Conservation (phyloP, 2,888 invertebrate species). For the Muschampia plurimacula region DNA sequence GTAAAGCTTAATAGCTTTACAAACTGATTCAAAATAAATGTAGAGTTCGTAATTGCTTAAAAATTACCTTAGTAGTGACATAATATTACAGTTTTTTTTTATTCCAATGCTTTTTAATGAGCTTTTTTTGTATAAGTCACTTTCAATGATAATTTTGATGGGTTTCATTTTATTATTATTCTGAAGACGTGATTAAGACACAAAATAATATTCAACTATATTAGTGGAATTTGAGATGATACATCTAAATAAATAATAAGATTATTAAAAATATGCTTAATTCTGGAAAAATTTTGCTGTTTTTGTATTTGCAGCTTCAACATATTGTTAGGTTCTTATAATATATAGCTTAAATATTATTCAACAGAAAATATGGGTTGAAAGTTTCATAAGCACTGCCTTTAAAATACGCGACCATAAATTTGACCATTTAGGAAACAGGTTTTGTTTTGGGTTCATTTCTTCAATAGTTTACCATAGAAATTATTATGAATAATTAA, state of each 20-base stretch:
- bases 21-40: background rate
- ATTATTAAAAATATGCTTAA: too few relatives aligned
- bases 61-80: background rate
- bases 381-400: conserved; percentile 26
- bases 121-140: too few relatives aligned
- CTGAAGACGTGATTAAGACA: too few relatives aligned
- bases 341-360: background rate
- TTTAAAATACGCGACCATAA: conserved; percentile 11
- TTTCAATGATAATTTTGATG: too few relatives aligned
- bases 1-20: too few relatives aligned
- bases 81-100: too few relatives aligned
- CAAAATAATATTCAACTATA: too few relatives aligned
- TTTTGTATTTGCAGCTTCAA: background rate
- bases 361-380: conserved; percentile 13
- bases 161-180: too few relatives aligned
- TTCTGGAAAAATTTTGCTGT: too few relatives aligned
- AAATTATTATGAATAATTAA: conserved; percentile 28
- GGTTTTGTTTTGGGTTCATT: conserved; percentile 23
- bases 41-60: background rate
- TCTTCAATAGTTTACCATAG: conserved; percentile 20
- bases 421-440: conserved; percentile 26
- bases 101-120: too few relatives aligned
- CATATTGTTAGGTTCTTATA: background rate
- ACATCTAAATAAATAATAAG: too few relatives aligned
- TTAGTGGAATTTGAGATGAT: too few relatives aligned